A percentile compares a stretch with the other conserved stretches of the same genome.
These are phyloP conservation scores for Tragelaphus scriptus DNA, from an alignment of 2,113 vertebrate species.

Conservation along the genomic window DNA sequence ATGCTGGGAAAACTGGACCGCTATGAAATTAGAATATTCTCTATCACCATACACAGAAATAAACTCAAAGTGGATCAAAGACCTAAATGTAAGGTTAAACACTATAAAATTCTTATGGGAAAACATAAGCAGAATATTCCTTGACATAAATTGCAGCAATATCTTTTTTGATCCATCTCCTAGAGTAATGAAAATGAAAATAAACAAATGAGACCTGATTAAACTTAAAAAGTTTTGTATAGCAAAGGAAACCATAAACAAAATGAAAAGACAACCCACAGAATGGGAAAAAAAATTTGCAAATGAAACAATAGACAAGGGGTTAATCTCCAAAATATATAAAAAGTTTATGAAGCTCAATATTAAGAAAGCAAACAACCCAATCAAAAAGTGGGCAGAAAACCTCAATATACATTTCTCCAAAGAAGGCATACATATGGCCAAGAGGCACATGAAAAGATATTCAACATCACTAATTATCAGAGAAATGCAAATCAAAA, in stretches of 20 bases:
- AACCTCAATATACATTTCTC: background rate
- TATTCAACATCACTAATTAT: background rate
- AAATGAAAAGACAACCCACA: background rate
- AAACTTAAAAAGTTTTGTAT: background rate
- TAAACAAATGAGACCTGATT: background rate
- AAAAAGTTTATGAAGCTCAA: background rate
- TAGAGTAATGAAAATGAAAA: background rate
- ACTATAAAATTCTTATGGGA: background rate
- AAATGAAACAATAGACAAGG: background rate
- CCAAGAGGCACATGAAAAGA: background rate
- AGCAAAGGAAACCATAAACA: background rate
- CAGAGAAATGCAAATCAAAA: background rate
- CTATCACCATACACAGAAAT: background rate
- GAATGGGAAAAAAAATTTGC: background rate
- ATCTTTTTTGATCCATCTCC: background rate
- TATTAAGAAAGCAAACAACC: background rate
- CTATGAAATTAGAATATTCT: background rate
- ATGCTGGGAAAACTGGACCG: background rate
- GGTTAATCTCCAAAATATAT: background rate
- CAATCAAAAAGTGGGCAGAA: background rate
- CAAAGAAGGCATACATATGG: background rate
- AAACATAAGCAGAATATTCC: background rate
- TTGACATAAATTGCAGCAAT: background rate
- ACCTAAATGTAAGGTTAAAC: background rate
- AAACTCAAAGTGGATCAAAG: background rate